Percentiles rank a stretch among this genome's conserved stretches.
phyloP scores from a whole-genome alignment of 2,888 invertebrate species.

The Asteroscopus sphinx region DNA sequence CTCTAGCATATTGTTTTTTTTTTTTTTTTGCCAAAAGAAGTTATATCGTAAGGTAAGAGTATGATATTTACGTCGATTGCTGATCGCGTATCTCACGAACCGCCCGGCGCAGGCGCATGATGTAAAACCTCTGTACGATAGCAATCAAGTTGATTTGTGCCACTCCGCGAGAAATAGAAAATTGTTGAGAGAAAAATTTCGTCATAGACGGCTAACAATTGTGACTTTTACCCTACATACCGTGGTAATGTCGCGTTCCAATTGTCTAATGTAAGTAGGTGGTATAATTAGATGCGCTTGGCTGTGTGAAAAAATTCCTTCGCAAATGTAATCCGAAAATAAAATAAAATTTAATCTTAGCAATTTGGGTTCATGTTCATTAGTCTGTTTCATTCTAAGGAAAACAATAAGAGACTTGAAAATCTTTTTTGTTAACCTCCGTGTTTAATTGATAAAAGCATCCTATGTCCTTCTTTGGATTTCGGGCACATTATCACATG shows the following conservation, averaged over 20 bases:
- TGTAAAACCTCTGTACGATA: slow-evolving; percentile 59
- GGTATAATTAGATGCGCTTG: slow-evolving; percentile 24
- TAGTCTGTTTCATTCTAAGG: neutral
- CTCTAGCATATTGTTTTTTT: neutral
- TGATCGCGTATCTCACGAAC: slow-evolving; percentile 53
- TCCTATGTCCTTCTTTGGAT: no score
- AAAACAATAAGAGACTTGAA: no score
- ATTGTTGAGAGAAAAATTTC: slow-evolving; percentile 64
- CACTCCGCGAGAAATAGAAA: slow-evolving; percentile 59
- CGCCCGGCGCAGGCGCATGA: slow-evolving; percentile 53
- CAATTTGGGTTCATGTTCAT: neutral
- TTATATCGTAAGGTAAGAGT: slow-evolving; percentile 8
- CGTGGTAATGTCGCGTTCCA: slow-evolving; percentile 29
- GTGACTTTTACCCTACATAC: slow-evolving; percentile 55
- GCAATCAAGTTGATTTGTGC: slow-evolving; percentile 61
- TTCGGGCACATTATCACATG: no score
- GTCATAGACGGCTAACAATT: slow-evolving; percentile 43
- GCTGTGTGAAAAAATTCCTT: slow-evolving; percentile 32
- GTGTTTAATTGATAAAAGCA: no score
- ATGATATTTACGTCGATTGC: slow-evolving; percentile 21
- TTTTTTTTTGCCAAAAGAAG: neutral
- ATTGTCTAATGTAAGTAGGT: slow-evolving; percentile 21
- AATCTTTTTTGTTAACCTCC: no score
- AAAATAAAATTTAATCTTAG: slow-evolving; percentile 2
- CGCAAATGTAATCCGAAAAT: slow-evolving; percentile 24